Evolutionary conservation across 1,140 invertebrate genomes (phyloP).

Genomic region (Babylonia areolata): DNA sequence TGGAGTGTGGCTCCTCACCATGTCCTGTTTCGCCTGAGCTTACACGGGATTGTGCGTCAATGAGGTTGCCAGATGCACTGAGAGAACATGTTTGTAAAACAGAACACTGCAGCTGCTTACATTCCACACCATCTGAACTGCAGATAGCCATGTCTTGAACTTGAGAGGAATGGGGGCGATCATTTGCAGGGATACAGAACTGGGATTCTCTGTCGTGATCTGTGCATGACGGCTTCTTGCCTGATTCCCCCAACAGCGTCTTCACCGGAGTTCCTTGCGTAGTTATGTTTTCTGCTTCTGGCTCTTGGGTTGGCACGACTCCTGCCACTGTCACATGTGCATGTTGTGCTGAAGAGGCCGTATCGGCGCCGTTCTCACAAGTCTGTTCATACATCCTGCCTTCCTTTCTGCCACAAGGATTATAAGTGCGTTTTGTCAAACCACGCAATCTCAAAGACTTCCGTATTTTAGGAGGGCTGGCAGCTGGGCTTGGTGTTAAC

Average conservation of each 20-base stretch:
- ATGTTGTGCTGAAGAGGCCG: background rate
- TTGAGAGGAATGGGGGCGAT: too few species aligned
- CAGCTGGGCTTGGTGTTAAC: background rate
- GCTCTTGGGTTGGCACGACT: background rate
- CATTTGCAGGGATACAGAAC: too few species aligned
- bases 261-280: background rate
- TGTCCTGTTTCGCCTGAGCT: background rate
- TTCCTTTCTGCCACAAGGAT: conserved; percentile 4
- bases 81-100: background rate
- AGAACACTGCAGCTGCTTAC: background rate
- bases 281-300: background rate
- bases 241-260: background rate
- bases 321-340: background rate
- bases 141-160: too few species aligned
- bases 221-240: background rate
- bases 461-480: background rate
- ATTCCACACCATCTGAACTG: too few species aligned
- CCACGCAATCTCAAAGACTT: background rate
- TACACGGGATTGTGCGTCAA: background rate
- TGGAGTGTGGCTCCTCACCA: too few species aligned
- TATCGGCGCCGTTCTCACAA: background rate
- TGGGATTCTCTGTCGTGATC: background rate
- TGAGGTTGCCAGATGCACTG: background rate
- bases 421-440: background rate
- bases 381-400: background rate